phyloP scores from a whole-genome alignment of 35 echinoderm and acorn worm genomes.

The Eucidaris tribuloides region DNA sequence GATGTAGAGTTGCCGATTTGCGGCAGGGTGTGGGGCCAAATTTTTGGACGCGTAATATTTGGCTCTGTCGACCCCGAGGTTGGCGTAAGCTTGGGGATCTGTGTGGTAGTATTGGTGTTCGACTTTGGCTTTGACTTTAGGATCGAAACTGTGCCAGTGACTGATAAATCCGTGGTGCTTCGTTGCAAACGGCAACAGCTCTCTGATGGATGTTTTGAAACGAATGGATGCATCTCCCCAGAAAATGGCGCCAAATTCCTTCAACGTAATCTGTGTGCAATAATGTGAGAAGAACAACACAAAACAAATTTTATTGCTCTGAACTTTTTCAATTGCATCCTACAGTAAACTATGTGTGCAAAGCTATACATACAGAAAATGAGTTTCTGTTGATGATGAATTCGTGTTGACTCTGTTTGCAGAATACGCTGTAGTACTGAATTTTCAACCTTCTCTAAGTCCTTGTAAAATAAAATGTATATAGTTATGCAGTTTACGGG shows the following conservation, averaged over 20 bases:
- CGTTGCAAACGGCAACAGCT: conserved; percentile 41
- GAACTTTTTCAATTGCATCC: too few species aligned
- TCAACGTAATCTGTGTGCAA: conserved; percentile 31
- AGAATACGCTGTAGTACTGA: too few species aligned
- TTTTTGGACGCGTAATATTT: conserved; percentile 35
- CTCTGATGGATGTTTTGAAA: conserved; percentile 39
- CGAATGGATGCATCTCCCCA: conserved; percentile 75
- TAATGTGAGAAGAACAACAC: too few species aligned
- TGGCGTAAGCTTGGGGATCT: conserved; percentile 31
- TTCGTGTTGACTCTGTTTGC: too few species aligned
- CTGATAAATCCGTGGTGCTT: conserved; percentile 69
- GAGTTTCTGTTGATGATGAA: too few species aligned
- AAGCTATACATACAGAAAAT: too few species aligned
- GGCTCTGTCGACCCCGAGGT: conserved; percentile 48
- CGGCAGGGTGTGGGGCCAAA: conserved; percentile 37
- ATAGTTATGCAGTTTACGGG: too few species aligned
- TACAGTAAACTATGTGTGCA: too few species aligned
- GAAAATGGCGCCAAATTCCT: conserved; percentile 75
- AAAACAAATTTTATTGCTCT: too few species aligned
- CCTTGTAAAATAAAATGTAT: too few species aligned
- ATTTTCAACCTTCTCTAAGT: too few species aligned
- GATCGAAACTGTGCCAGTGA: conserved; percentile 51
- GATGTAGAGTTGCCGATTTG: conserved; percentile 62
- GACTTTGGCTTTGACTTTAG: conserved; percentile 12
- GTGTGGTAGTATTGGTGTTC: conserved; percentile 61